Evolutionary conservation across 1,140 invertebrate species (phyloP).

Genomic region (Drosophila virilis): DNA sequence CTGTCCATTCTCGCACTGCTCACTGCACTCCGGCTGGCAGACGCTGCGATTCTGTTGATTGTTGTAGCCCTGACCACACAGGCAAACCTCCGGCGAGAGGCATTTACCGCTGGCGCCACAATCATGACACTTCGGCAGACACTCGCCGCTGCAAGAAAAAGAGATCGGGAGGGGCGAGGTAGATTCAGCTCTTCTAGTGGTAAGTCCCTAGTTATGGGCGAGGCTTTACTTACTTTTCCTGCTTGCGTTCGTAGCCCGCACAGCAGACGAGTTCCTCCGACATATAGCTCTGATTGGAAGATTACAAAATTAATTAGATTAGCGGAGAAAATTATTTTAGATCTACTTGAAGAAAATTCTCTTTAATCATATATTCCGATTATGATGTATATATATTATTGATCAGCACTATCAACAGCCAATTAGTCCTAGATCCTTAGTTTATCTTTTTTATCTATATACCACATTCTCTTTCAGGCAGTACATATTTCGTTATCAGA

Average conservation of each 20-base stretch:
- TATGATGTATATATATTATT: too few species aligned
- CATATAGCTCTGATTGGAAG: slow-evolving; percentile 52
- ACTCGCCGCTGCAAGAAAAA: slow-evolving; percentile 37
- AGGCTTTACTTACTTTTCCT: slow-evolving; percentile 50
- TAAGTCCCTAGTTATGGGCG: not conserved
- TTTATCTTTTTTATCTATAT: too few species aligned
- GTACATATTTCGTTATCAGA: too few species aligned
- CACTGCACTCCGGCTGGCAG: slow-evolving; percentile 65
- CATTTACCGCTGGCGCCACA: slow-evolving; percentile 66
- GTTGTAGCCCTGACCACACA: slow-evolving; percentile 61
- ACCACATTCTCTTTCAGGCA: too few species aligned
- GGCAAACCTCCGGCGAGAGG: slow-evolving; percentile 54
- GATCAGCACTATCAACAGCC: too few species aligned
- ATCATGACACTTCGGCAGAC: slow-evolving; percentile 61
- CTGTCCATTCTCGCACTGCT: slow-evolving; percentile 81
- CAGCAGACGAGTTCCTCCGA: slow-evolving; percentile 64
- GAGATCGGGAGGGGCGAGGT: not conserved
- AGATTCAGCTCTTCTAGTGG: not conserved
- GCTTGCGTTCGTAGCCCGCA: slow-evolving; percentile 58
- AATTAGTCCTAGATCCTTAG: too few species aligned
- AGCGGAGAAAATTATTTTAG: too few species aligned
- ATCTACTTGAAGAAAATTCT: too few species aligned
- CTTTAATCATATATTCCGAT: too few species aligned
- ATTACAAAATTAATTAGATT: not conserved
- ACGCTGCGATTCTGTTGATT: slow-evolving; percentile 50